Evolutionary conservation across 2,888 invertebrate genomes (phyloP).

Genomic region (Spatulosminthurus flaviceps): DNA sequence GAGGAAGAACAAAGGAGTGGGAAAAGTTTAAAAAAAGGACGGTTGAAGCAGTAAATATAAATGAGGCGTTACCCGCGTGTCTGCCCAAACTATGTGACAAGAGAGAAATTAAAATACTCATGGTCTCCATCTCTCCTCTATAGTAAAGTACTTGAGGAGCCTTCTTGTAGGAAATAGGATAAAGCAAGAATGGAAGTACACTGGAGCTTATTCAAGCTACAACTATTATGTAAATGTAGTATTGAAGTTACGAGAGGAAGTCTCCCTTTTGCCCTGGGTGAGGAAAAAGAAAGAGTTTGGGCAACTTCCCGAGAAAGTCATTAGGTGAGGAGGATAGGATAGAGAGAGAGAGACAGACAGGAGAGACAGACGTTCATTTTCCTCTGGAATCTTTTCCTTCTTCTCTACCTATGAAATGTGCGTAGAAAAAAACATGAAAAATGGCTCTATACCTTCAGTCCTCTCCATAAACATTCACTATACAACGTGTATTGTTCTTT

Average conservation of each 20-base stretch:
- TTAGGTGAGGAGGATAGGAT: slow-evolving; percentile 33
- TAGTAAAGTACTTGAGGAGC: too few relatives aligned
- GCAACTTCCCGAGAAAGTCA: slow-evolving; percentile 41
- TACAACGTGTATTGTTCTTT: not conserved
- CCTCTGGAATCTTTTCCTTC: not conserved
- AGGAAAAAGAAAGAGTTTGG: slow-evolving; percentile 27
- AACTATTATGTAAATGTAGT: too few relatives aligned
- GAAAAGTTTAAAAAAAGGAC: not conserved
- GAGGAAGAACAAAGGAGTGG: not conserved
- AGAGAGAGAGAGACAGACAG: slow-evolving; percentile 10
- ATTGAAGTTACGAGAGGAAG: too few relatives aligned
- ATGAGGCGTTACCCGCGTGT: slow-evolving; percentile 24
- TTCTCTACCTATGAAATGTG: too few relatives aligned
- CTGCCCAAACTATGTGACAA: slow-evolving; percentile 20
- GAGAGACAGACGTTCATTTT: slow-evolving; percentile 18
- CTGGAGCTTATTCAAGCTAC: too few relatives aligned
- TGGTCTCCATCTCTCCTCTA: too few relatives aligned
- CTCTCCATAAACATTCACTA: not conserved
- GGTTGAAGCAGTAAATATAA: not conserved
- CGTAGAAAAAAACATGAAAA: slow-evolving; percentile 12
- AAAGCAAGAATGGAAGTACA: too few relatives aligned
- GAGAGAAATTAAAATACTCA: slow-evolving; percentile 23
- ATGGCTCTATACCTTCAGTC: not conserved
- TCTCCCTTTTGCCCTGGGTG: not conserved
- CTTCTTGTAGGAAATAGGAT: too few relatives aligned